phyloP scores from a whole-genome alignment of 1,140 invertebrate genomes.

The Drosophila ogumai region DNA sequence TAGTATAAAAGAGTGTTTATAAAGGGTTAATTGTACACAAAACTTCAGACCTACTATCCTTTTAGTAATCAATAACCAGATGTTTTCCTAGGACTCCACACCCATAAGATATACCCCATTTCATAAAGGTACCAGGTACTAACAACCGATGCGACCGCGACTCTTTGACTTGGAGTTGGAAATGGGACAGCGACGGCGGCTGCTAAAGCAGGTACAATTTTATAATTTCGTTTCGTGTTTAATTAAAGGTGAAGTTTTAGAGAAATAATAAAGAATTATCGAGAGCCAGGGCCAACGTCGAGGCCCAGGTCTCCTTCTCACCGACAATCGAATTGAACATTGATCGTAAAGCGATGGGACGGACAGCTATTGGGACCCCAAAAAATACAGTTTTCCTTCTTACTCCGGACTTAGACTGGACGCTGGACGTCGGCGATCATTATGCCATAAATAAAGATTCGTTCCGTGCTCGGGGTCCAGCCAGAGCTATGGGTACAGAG shows the following conservation, averaged over 20 bases:
- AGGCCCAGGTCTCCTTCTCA: conserved; percentile 33
- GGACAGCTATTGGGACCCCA: conserved; percentile 31
- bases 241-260: conserved; percentile 84
- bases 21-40: neutral
- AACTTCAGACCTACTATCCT: no score
- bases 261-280: conserved; percentile 84
- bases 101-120: neutral
- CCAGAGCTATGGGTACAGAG: conserved; percentile 67
- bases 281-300: conserved; percentile 29
- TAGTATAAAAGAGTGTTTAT: neutral
- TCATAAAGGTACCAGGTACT: conserved; percentile 8
- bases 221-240: conserved; percentile 84
- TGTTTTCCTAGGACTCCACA: neutral
- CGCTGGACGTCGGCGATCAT: conserved; percentile 58
- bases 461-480: conserved; percentile 59
- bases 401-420: conserved; percentile 49
- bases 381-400: conserved; percentile 37
- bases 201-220: conserved; percentile 82
- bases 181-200: conserved; percentile 42
- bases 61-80: neutral
- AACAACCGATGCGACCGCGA: conserved; percentile 27
- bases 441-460: conserved; percentile 84
- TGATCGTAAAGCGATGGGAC: conserved; percentile 78
- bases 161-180: conserved; percentile 41
- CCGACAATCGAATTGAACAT: conserved; percentile 48